Conservation (phyloP, 2,888 invertebrate genomes). For the Sinodicranocentrus sp. region DNA sequence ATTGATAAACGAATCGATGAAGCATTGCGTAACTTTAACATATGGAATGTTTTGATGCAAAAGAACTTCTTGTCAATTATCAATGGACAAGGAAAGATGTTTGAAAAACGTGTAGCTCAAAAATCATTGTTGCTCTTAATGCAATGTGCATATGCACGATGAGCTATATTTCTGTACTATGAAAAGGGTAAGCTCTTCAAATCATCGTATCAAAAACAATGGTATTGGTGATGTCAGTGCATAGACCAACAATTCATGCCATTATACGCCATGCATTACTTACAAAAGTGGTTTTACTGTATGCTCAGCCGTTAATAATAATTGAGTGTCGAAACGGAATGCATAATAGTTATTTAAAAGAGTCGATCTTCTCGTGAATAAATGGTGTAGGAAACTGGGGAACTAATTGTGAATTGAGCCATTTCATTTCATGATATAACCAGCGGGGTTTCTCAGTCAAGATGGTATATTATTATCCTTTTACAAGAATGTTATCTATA, state of each 20-base stretch:
- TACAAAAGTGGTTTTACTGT: conserved; percentile 9
- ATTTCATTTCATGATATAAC: conserved; percentile 3
- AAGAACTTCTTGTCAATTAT: too few relatives aligned
- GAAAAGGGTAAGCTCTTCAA: too few relatives aligned
- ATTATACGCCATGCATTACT: neutral
- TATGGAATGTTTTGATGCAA: too few relatives aligned
- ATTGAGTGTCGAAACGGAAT: conserved; percentile 21
- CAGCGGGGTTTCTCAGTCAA: neutral
- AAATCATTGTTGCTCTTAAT: too few relatives aligned
- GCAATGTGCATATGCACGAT: too few relatives aligned
- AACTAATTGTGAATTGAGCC: conserved; percentile 23
- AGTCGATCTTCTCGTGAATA: neutral
- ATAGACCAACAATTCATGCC: neutral
- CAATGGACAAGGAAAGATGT: too few relatives aligned
- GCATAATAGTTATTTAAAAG: neutral
- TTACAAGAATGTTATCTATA: neutral
- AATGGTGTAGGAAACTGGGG: conserved; percentile 3
- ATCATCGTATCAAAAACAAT: too few relatives aligned
- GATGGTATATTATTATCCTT: neutral
- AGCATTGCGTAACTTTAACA: too few relatives aligned
- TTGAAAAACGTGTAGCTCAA: too few relatives aligned
- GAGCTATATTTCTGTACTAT: too few relatives aligned
- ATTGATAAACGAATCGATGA: too few relatives aligned
- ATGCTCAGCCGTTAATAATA: conserved; percentile 9
- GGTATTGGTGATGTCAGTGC: neutral